phyloP scores from a whole-genome alignment of 64 coral and sea anemone genomes.

The Stichodactyla helianthus region DNA sequence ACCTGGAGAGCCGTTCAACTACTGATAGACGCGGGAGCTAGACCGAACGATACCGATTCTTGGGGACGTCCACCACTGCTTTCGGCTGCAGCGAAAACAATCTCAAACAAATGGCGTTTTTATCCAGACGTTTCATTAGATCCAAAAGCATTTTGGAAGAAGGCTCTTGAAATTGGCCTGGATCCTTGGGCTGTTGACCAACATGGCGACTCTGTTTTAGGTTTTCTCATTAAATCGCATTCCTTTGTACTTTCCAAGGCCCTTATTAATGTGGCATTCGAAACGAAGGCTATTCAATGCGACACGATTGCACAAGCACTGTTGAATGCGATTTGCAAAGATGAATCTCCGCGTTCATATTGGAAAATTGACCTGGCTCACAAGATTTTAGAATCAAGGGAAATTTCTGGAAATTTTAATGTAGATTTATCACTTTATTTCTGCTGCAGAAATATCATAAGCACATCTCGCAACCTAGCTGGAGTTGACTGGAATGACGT shows the following conservation, averaged over 20 bases:
- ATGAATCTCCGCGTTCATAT: not conserved
- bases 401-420: not conserved
- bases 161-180: not conserved
- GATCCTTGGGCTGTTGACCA: conserved; percentile 5
- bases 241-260: not conserved
- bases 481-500: not conserved
- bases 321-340: not conserved
- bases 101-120: not conserved
- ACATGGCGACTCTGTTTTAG: not conserved
- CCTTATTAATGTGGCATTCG: not conserved
- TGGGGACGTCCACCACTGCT: not conserved
- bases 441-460: not conserved
- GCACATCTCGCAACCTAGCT: not conserved
- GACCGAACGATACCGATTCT: not conserved
- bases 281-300: not conserved
- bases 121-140: not conserved
- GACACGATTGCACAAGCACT: not conserved
- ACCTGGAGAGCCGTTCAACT: not conserved
- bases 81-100: not conserved
- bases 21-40: not conserved
- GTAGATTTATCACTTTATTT: not conserved
- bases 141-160: not conserved
- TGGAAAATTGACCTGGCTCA: not conserved
- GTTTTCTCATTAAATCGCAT: not conserved
- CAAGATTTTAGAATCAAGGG: not conserved